phyloP scores from a whole-genome alignment of 92 coral and sea anemone genomes.

The Paramuricea clavata region DNA sequence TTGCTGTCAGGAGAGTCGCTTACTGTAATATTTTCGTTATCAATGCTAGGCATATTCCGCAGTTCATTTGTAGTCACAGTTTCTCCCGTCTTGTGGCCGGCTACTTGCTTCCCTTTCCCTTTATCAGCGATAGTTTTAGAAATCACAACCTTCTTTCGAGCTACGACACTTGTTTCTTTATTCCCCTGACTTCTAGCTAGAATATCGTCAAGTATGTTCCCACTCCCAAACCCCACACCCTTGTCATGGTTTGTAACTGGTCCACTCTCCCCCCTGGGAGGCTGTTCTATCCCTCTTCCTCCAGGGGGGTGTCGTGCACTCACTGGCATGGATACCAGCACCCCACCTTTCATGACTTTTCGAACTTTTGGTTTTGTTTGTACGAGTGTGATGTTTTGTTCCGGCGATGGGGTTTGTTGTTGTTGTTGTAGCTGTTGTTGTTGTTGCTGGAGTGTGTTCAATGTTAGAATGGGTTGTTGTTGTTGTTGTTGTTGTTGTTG shows the following conservation, averaged over 20 bases:
- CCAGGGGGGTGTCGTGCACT: conserved; percentile 59
- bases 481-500: not conserved
- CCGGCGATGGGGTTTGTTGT: not conserved
- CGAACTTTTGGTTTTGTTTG: conserved; percentile 67
- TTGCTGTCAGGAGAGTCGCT: no score
- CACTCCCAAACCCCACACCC: not conserved
- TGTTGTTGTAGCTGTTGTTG: conserved; percentile 12
- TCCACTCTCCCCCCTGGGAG: not conserved
- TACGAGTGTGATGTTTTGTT: no score
- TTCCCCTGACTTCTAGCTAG: conserved; percentile 8
- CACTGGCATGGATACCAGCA: conserved; percentile 63
- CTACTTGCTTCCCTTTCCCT: not conserved
- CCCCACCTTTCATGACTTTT: conserved; percentile 77
- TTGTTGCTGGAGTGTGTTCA: not conserved
- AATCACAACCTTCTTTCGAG: not conserved
- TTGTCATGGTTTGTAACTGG: not conserved
- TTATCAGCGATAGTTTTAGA: not conserved
- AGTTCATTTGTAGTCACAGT: not conserved
- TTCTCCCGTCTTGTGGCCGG: not conserved
- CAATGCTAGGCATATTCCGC: not conserved
- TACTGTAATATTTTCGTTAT: no score
- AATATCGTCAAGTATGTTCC: conserved; percentile 38
- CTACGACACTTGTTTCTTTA: not conserved
- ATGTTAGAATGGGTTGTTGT: not conserved
- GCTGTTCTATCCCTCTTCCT: not conserved